A percentile compares a stretch with the other conserved stretches of the same genome.
Evolutionary conservation across 2,888 invertebrate genomes (phyloP).

Genomic region (Meta bourneti): DNA sequence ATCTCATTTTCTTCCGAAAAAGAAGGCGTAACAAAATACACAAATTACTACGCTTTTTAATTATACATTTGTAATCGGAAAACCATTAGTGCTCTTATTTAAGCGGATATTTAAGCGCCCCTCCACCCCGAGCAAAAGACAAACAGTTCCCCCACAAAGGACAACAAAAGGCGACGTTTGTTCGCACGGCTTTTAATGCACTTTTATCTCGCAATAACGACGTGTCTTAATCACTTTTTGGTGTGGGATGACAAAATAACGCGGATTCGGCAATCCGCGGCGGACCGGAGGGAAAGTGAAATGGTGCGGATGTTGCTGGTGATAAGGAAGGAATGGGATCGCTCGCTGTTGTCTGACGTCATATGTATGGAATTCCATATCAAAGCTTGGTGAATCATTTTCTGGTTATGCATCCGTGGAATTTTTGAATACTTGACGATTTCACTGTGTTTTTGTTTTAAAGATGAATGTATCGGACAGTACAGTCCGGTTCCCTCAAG

Average conservation of each 20-base stretch:
- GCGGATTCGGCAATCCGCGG: not conserved
- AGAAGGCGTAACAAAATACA: conserved; percentile 36
- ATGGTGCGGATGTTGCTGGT: not conserved
- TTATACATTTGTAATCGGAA: conserved; percentile 51
- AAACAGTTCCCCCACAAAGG: conserved; percentile 19
- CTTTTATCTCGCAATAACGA: conserved; percentile 55
- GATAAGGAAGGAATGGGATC: no score
- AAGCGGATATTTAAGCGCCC: conserved; percentile 29
- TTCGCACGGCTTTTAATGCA: conserved; percentile 34
- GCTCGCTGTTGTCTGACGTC: no score
- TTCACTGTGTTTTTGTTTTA: no score
- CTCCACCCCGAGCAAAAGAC: conserved; percentile 14
- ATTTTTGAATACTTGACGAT: no score
- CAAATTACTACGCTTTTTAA: conserved; percentile 40
- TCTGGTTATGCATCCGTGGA: no score
- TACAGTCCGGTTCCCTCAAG: no score
- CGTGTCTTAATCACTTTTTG: conserved; percentile 54
- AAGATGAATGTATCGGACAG: no score
- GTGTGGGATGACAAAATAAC: conserved; percentile 25
- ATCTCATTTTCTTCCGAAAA: conserved; percentile 3
- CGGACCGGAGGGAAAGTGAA: not conserved
- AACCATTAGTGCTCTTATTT: conserved; percentile 50
- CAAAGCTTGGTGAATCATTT: no score
- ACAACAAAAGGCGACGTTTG: conserved; percentile 12
- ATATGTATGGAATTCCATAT: no score